phyloP scores from a whole-genome alignment of 2,797 vertebrate species.

The Sebastiscus tertius region DNA sequence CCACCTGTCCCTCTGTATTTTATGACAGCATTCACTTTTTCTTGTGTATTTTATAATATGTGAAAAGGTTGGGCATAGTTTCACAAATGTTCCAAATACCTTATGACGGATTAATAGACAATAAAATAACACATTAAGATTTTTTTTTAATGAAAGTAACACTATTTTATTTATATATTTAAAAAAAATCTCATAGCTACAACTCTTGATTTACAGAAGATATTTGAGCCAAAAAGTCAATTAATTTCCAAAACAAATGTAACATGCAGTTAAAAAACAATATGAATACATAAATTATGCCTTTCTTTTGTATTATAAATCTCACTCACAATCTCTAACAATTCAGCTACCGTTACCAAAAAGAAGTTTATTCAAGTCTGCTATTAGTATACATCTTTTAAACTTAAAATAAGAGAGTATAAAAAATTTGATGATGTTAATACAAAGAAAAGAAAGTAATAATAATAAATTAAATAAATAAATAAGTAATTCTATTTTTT shows the following conservation, averaged over 20 bases:
- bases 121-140: not conserved
- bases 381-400: too few species aligned
- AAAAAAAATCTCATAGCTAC: too few species aligned
- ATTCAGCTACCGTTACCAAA: too few species aligned
- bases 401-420: too few species aligned
- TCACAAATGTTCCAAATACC: not conserved
- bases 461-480: too few species aligned
- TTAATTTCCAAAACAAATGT: not conserved
- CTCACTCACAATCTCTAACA: not conserved
- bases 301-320: not conserved
- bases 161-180: not conserved
- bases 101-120: not conserved
- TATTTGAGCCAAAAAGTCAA: not conserved
- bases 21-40: not conserved
- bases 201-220: not conserved
- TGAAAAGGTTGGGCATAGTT: not conserved
- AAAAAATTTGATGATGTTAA: too few species aligned
- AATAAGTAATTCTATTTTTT: too few species aligned
- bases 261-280: not conserved
- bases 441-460: too few species aligned
- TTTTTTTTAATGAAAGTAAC: not conserved
- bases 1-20: not conserved
- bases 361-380: too few species aligned
- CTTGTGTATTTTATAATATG: not conserved
- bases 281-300: not conserved